phyloP scores from a whole-genome alignment of 2,113 vertebrate species.

The Notechis scutatus region DNA sequence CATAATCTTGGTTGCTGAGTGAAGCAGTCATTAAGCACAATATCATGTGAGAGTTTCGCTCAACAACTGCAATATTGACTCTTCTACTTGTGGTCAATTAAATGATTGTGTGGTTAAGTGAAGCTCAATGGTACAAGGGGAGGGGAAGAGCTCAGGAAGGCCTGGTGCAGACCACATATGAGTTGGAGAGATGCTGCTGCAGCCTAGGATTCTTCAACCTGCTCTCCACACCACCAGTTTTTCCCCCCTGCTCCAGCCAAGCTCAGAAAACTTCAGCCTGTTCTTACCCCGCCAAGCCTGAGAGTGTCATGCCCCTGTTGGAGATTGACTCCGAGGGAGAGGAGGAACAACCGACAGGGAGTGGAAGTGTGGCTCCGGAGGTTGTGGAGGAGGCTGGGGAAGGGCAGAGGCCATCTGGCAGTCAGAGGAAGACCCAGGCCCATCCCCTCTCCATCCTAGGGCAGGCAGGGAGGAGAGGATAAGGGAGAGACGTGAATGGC shows the following conservation, averaged over 20 bases:
- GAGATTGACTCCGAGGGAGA: too few species aligned
- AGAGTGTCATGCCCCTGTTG: not conserved
- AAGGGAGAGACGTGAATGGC: too few species aligned
- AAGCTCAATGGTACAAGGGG: not conserved
- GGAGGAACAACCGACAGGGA: too few species aligned
- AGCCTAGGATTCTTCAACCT: not conserved
- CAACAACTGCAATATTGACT: not conserved
- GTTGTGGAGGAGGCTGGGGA: too few species aligned
- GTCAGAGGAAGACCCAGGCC: too few species aligned
- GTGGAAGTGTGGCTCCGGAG: too few species aligned
- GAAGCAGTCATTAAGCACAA: not conserved
- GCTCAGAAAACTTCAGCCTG: not conserved
- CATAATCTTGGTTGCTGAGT: not conserved
- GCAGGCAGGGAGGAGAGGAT: too few species aligned
- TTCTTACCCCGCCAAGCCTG: not conserved
- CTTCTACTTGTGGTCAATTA: not conserved
- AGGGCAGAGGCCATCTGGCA: too few species aligned
- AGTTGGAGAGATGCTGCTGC: not conserved
- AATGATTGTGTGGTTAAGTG: not conserved
- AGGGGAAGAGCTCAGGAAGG: not conserved
- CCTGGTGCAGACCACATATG: not conserved
- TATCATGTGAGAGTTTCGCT: not conserved
- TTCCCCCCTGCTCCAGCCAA: not conserved
- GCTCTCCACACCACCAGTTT: not conserved
- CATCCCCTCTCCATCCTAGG: not conserved